Base-by-base conservation (phyloP, 2,888 invertebrate species). In the Antheraea yamamai region DNA sequence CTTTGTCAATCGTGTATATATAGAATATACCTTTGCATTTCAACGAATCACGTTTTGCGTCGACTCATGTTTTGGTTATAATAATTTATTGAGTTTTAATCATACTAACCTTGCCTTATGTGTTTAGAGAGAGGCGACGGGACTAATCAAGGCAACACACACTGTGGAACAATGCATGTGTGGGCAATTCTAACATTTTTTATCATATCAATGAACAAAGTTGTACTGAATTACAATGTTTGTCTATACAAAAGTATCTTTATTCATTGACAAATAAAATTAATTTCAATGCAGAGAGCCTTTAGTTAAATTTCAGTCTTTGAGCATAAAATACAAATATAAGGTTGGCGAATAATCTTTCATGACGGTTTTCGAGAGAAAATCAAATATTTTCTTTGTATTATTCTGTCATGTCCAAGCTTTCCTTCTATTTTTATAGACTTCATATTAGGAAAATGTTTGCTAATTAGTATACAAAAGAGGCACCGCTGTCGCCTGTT, bases 141-240 rank as follows among this genome's bases (percentile, higher is more conserved):
- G 75, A 76, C 76, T 77, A 80, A 86, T 82, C 88, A 89, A 88
- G 86, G 88, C 78, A 84, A 87, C 84, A 84, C 78, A 81, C 76
- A 8, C 61, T 61, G 23, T 78, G 75, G 79, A 84, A 87, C 85
- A 88, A 88, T 88, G 78, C 78, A 61, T 74, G 83, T 84, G 90
- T 89, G 84, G 90, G 88, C 77, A 75, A 79, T 77, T 76, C 77
- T 79, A 75, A 78, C 78, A 79, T 77, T 78, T 79, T 76, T 70
- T 78, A 75, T 74, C 75, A 26, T 76, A 75, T 73, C 61, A 73
- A 75, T 55, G 55, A 55, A 23, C 47, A 58, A 72, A 72, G 72
- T 71, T 61, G 61, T 75, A 75, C 23, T 71, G 61, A 35, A 75
- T 58, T 58, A 71, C 58, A 71, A 30, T 70, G 20, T n/a, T 12